phyloP scores from a whole-genome alignment of 2,888 invertebrate species.

The Galeopsomyia nigrocyanea region DNA sequence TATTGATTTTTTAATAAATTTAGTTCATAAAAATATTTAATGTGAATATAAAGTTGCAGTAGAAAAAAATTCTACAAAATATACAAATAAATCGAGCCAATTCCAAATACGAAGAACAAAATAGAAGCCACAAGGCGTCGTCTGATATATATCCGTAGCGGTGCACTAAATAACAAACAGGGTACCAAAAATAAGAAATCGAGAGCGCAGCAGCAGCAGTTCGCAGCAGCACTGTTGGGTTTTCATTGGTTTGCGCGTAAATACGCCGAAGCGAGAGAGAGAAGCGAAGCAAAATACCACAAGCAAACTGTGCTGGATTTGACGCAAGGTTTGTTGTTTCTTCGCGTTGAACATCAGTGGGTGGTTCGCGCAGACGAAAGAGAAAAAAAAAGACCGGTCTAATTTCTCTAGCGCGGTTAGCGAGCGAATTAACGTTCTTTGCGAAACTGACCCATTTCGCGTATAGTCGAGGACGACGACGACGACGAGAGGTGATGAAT shows the following conservation, averaged over 20 bases:
- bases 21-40: too few relatives aligned
- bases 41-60: too few relatives aligned
- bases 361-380: constrained; percentile 17
- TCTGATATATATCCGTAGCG: constrained; percentile 44
- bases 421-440: constrained; percentile 32
- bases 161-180: constrained; percentile 43
- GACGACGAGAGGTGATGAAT: constrained; percentile 18
- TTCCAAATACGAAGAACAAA: too few relatives aligned
- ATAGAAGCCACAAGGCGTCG: constrained; percentile 18
- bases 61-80: too few relatives aligned
- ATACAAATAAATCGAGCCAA: too few relatives aligned
- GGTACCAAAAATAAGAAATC: constrained; percentile 37
- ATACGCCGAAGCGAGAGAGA: constrained; percentile 38
- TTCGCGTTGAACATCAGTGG: constrained; percentile 33
- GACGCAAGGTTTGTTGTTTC: constrained; percentile 54
- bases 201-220: not conserved
- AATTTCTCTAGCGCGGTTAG: constrained; percentile 47
- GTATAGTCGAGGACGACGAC: not conserved
- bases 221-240: constrained; percentile 12
- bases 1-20: too few relatives aligned
- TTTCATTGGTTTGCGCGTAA: constrained; percentile 31
- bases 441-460: constrained; percentile 29
- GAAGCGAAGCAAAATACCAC: constrained; percentile 52
- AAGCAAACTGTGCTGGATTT: constrained; percentile 36
- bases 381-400: constrained; percentile 51